These are phyloP conservation scores for Rhinopomastus cyanomelas DNA, from an alignment of 2,113 vertebrate genomes.

Conservation along the genomic window DNA sequence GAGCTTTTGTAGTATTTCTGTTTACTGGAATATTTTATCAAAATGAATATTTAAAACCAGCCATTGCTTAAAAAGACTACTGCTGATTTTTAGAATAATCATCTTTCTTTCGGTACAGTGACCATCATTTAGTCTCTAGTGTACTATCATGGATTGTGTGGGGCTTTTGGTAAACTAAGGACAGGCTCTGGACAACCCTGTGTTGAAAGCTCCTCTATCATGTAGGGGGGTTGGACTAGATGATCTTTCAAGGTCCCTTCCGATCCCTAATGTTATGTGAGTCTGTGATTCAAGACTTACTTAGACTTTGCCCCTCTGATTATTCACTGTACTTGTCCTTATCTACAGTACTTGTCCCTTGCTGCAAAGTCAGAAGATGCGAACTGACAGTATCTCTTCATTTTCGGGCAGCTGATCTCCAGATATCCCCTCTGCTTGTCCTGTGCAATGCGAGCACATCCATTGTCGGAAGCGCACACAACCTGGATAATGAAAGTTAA, in stretches of 20 bases:
- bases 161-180: neutral
- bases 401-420: neutral
- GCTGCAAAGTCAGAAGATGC: neutral
- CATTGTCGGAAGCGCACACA: neutral
- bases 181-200: neutral
- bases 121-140: neutral
- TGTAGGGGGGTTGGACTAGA: no score
- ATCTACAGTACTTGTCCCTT: neutral
- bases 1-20: neutral
- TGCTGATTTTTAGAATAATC: neutral
- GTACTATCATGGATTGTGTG: neutral
- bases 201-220: neutral
- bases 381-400: neutral
- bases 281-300: neutral
- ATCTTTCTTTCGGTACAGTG: neutral
- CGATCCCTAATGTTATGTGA: no score
- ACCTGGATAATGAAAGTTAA: neutral
- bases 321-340: neutral
- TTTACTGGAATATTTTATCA: slow-evolving; percentile 53
- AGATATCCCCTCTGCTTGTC: neutral
- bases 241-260: no score
- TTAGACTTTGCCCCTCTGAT: neutral
- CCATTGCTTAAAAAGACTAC: slow-evolving; percentile 4
- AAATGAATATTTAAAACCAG: slow-evolving; percentile 57
- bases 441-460: neutral